Conservation (phyloP, 2,797 vertebrate genomes). For the Aeoliscus strigatus region DNA sequence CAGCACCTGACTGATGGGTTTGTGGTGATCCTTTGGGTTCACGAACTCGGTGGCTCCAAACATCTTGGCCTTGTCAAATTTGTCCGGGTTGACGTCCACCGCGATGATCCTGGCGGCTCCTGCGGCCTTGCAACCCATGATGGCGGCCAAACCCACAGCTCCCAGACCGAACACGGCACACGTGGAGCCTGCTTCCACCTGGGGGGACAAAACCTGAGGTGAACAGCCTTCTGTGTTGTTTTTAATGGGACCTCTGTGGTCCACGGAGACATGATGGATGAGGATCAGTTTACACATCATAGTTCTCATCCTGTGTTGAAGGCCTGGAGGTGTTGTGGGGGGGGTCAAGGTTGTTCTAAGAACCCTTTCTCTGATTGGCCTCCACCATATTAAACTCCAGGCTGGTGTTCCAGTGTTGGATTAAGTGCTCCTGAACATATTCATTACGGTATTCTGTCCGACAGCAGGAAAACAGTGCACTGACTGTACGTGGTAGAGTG, state of each 20-base stretch:
- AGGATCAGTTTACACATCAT: too few relatives aligned
- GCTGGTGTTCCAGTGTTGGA: too few relatives aligned
- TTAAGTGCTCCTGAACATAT: too few relatives aligned
- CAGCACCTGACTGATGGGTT: constrained; percentile 83
- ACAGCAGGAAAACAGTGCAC: too few relatives aligned
- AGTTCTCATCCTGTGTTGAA: too few relatives aligned
- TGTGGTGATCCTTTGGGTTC: constrained; percentile 83
- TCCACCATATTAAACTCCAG: too few relatives aligned
- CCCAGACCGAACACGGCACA: constrained; percentile 93
- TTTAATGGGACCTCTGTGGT: neutral
- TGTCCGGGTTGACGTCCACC: constrained; percentile 86
- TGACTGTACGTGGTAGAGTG: too few relatives aligned
- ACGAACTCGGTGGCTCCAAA: constrained; percentile 91
- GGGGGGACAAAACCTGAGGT: neutral
- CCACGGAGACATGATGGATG: neutral
- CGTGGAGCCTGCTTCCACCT: constrained; percentile 89
- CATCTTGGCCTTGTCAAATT: constrained; percentile 83
- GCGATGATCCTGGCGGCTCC: constrained; percentile 88
- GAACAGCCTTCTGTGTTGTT: neutral
- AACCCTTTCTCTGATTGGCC: too few relatives aligned
- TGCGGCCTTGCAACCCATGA: constrained; percentile 91
- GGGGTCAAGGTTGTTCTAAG: too few relatives aligned
- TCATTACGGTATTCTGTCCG: too few relatives aligned
- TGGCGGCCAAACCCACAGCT: constrained; percentile 88
- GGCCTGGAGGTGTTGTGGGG: too few relatives aligned